Evolutionary conservation across 2,888 invertebrate species (phyloP), one percentile per base, ranked within the genome.

Genomic region (Callinectes sapidus): DNA sequence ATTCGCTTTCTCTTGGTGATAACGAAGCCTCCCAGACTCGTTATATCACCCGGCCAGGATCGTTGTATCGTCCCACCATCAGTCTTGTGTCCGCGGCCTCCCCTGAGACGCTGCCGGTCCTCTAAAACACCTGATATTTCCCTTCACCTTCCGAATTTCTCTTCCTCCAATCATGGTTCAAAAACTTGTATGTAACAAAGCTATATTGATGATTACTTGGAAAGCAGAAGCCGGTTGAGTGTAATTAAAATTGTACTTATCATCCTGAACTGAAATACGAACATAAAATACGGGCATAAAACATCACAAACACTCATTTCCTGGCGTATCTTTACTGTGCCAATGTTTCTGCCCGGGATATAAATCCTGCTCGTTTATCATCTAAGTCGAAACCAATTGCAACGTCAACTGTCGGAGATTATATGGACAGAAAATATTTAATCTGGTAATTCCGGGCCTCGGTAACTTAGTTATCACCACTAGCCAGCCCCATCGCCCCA

Each of bases 1-100:
- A 66, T n/a, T 35, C 81, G 13, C 81, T 32, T 81, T 35, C 81
- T 14, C 35, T n/a, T 28, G 6, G 81, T 81, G 81, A 81, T 81
- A 81, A 81, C 81, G 81, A 81, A 35, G 81, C 81, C 81, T 35
- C 81, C 14, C 81, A 32, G 35, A 81, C 81, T 81, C 81, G 81
- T 81, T 81, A 81, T 81, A 81, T 81, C 81, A 35, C 16, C 71
- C 81, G 81, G 35, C 32, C 81, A 16, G 35, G 35, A 81, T 81
- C 81, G 81, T 18, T 35, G 81, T 81, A 81, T 81, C 81, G 81
- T 35, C 81, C 71, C 81, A 35, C 81, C 81, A 81, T 81, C 81
- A 81, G 81, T 81, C 81, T 81, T 81, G 81, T 81, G 81, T 81
- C 81, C 81, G 81, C 81, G 81, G 13, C 81, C 18, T 35, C 81